These are phyloP conservation scores for Oligia latruncula DNA, from an alignment of 2,888 invertebrate genomes.

Conservation along the genomic window DNA sequence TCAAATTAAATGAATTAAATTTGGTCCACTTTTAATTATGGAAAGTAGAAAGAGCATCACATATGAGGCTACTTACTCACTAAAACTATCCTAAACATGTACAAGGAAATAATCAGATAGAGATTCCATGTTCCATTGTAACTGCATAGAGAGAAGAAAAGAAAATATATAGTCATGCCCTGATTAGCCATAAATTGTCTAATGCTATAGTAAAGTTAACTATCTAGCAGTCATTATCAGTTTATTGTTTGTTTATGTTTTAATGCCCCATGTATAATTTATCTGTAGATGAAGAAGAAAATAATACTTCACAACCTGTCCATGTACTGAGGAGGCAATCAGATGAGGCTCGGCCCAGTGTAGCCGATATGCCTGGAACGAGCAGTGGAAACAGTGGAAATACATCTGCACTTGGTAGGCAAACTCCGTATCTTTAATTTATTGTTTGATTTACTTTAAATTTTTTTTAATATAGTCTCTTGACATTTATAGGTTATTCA, in stretches of 20 bases:
- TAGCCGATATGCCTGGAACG: conserved; percentile 69
- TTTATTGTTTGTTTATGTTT: background rate
- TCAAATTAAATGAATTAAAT: background rate
- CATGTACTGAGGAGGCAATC: conserved; percentile 55
- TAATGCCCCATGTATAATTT: background rate
- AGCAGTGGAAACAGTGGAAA: conserved; percentile 63
- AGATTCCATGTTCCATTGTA: background rate
- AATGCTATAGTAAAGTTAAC: background rate
- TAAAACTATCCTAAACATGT: background rate
- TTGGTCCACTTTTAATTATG: background rate
- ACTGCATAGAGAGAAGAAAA: background rate
- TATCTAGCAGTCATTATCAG: background rate
- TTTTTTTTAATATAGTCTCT: background rate
- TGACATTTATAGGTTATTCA: background rate
- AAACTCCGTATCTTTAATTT: background rate
- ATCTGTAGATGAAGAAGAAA: conserved; percentile 72
- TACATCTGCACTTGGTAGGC: conserved; percentile 17
- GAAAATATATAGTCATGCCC: background rate
- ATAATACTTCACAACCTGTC: conserved; percentile 40
- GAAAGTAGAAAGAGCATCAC: conserved; percentile 1
- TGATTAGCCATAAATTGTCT: background rate
- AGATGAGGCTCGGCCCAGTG: conserved; percentile 64
- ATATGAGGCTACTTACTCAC: background rate
- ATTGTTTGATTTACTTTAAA: background rate
- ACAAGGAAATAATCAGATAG: background rate